Evolutionary conservation across 2,888 invertebrate species (phyloP).

Genomic region (Drosophila algonquin): DNA sequence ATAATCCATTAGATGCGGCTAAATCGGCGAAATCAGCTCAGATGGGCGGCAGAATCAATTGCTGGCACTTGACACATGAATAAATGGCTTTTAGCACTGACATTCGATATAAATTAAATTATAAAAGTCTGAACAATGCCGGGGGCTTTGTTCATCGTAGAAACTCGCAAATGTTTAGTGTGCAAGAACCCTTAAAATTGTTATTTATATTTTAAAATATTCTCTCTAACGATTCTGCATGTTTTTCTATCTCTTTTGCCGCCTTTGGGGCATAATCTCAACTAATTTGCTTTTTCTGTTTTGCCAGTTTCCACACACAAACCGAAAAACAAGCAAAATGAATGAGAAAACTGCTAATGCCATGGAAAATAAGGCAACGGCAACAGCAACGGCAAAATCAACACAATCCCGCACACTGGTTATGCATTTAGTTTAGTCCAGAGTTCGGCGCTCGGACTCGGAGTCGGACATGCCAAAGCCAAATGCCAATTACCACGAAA

Average conservation of each 20-base stretch:
- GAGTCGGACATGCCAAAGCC: conserved; percentile 31
- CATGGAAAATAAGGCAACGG: not conserved
- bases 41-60: conserved; percentile 62
- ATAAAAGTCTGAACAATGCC: conserved; percentile 37
- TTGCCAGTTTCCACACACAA: not conserved
- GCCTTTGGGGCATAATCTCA: conserved; percentile 17
- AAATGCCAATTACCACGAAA: conserved; percentile 71
- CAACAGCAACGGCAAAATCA: conserved; percentile 27
- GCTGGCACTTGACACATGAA: conserved; percentile 57
- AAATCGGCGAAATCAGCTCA: conserved; percentile 10
- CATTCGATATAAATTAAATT: conserved; percentile 52
- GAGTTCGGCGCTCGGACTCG: conserved; percentile 20
- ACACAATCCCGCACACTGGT: conserved; percentile 28
- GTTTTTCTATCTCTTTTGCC: conserved; percentile 5
- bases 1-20: conserved; percentile 41
- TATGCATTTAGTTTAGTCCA: conserved; percentile 47
- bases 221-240: conserved; percentile 6
- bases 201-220: conserved; percentile 2
- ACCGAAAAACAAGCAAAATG: not conserved
- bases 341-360: conserved; percentile 10
- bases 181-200: conserved; percentile 9
- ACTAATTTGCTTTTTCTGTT: conserved; percentile 30
- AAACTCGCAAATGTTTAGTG: conserved; percentile 33
- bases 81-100: conserved; percentile 56
- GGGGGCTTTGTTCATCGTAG: conserved; percentile 32